Conservation (phyloP, 2,888 invertebrate species). For the Corythucha ciliata region DNA sequence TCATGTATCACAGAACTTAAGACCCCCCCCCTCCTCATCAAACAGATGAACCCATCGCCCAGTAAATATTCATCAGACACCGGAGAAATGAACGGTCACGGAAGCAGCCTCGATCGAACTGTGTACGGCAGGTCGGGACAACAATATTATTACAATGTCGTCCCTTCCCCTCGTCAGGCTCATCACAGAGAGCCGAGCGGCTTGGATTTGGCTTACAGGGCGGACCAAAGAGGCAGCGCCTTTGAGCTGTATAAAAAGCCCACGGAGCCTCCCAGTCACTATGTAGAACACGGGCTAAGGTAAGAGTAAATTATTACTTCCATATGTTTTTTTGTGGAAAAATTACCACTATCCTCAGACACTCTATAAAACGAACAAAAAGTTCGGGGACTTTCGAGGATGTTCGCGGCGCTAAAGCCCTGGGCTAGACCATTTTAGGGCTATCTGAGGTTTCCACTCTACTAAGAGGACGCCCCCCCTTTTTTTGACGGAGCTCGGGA, state of each 20-base stretch:
- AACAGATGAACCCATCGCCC: constrained; percentile 36
- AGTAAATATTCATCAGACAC: constrained; percentile 36
- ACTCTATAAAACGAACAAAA: too few species aligned
- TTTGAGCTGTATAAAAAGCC: constrained; percentile 90
- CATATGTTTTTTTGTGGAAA: too few species aligned
- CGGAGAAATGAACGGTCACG: constrained; percentile 40
- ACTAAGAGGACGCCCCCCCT: too few species aligned
- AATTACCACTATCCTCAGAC: too few species aligned
- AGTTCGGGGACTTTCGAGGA: too few species aligned
- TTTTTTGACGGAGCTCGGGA: too few species aligned
- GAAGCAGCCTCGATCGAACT: constrained; percentile 46
- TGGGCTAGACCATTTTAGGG: too few species aligned
- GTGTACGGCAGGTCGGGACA: constrained; percentile 36
- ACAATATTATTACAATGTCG: constrained; percentile 48
- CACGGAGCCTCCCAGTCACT: constrained; percentile 43
- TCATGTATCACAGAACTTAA: neutral
- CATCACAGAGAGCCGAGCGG: constrained; percentile 44
- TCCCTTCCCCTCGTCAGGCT: constrained; percentile 31
- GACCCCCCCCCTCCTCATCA: too few species aligned
- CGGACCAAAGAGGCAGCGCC: constrained; percentile 87
- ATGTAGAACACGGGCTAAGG: constrained; percentile 39
- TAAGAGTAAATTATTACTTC: too few species aligned
- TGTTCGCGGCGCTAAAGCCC: too few species aligned
- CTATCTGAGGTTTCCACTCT: too few species aligned
- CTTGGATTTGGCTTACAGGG: constrained; percentile 67